Base-by-base conservation (phyloP, 2,797 vertebrate genomes). In the Siniperca scherzeri region DNA sequence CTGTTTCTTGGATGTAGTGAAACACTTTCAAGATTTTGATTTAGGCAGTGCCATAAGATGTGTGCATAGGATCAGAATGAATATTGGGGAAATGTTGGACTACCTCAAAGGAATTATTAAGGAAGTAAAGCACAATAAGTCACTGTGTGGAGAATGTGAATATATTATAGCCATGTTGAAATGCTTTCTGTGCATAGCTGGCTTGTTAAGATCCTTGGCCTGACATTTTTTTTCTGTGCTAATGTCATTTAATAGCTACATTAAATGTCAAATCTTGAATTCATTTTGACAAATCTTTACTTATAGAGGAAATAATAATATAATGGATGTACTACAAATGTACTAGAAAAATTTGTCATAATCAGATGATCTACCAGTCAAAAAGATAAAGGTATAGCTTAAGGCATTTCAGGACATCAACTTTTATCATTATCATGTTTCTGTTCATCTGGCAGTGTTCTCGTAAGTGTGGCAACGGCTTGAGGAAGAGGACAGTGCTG, bases 391-490 rank as follows among this genome's bases (percentile, higher is more conserved):
- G 10, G 1, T 16, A 38, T 4, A 55, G 21, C 14, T 46, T 11
- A 19, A 55, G 42, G 30, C 22, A 60, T 36, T 62, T n/a, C 60
- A 69, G 22, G 10, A 30, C 16, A 56, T 62, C 13, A 70, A 19
- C 56, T 71, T 12, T 53, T 6, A 61, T 70, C 68, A 8, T 66
- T 9, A 36, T 19, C 13, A 14, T 38, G 56, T 81, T 81, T 71
- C 30, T 44, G 33, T 83, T 33, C 57, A 7, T 64, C 53, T 82
- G 55, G 1, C 93, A 98, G 97, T 98, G 97, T 90, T 98, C 97
- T 0, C 95, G 94, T 36, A 97, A 96, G 75, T 98, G 97, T 69
- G 97, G 97, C 40, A 97, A 95, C 56, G 97, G 97, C 12, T 85
- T 96, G 93, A 96, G 85, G 86, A 97, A 97, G 91, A 95, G 97